Percentiles rank a stretch among this genome's conserved stretches.
These are phyloP conservation scores for Mycetomoellerius zeteki DNA, from an alignment of 1,140 invertebrate species.

Conservation along the genomic window DNA sequence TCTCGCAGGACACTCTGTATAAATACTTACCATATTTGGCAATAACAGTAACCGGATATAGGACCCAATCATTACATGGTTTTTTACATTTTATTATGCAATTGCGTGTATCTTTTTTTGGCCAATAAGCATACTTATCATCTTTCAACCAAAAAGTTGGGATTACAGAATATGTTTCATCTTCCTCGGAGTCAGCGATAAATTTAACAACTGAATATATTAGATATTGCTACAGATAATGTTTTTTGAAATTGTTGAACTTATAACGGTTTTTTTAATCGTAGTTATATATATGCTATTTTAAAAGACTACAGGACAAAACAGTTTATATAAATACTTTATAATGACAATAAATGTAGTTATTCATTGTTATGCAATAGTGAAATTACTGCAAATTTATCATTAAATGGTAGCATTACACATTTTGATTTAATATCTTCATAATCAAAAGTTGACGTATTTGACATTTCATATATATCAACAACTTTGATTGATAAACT, in stretches of 20 bases:
- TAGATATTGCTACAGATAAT: not conserved
- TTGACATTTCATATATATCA: not conserved
- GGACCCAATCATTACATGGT: not conserved
- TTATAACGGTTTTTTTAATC: not conserved
- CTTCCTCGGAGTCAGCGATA: not conserved
- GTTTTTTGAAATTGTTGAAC: not conserved
- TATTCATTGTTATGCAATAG: not conserved
- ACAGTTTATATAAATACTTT: not conserved
- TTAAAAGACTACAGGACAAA: not conserved
- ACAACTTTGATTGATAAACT: not conserved
- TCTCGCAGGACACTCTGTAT: too few relatives aligned
- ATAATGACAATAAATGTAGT: not conserved
- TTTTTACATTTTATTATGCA: not conserved
- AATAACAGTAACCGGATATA: not conserved
- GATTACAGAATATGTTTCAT: slow-evolving; percentile 8
- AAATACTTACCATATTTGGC: slow-evolving; percentile 19
- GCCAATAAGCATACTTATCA: slow-evolving; percentile 1
- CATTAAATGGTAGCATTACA: not conserved
- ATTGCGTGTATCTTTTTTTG: slow-evolving; percentile 6
- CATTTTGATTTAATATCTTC: slow-evolving; percentile 12
- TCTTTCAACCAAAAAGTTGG: slow-evolving; percentile 2
- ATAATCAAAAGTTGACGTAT: slow-evolving; percentile 2
- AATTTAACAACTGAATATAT: slow-evolving; percentile 18
- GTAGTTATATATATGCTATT: not conserved
- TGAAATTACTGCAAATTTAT: slow-evolving; percentile 12